These are phyloP conservation scores for Triplophysa dalaica DNA, from an alignment of 2,113 vertebrate species.

Conservation along the genomic window DNA sequence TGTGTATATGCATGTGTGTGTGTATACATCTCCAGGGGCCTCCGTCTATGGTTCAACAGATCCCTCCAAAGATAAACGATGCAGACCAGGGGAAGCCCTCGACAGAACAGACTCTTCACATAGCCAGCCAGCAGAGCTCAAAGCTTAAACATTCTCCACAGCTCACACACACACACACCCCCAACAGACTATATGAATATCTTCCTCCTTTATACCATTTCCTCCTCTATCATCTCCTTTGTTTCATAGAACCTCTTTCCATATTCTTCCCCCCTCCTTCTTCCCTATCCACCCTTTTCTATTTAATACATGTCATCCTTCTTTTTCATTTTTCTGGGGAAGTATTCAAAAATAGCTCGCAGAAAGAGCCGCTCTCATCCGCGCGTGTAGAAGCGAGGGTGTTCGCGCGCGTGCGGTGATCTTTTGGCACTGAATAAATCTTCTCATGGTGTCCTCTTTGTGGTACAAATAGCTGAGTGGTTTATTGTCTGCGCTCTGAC, in stretches of 20 bases:
- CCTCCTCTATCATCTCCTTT: constrained; percentile 24
- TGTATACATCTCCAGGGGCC: constrained; percentile 30
- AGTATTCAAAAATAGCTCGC: constrained; percentile 46
- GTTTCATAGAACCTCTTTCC: constrained; percentile 34
- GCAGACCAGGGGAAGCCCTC: constrained; percentile 41
- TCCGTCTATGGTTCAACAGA: constrained; percentile 49
- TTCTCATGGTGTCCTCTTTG: constrained; percentile 39
- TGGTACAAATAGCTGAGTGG: constrained; percentile 44
- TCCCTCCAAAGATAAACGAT: constrained; percentile 42
- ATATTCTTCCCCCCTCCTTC: constrained; percentile 34
- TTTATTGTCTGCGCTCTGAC: constrained; percentile 34
- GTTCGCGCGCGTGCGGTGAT: constrained; percentile 9
- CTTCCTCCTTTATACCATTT: constrained; percentile 22
- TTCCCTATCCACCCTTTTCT: constrained; percentile 23
- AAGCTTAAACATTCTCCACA: constrained; percentile 13
- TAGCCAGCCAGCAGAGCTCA: constrained; percentile 41
- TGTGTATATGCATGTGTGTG: constrained; percentile 15
- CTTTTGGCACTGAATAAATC: constrained; percentile 47
- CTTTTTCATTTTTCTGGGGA: constrained; percentile 47
- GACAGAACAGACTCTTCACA: constrained; percentile 44
- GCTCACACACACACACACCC: background rate
- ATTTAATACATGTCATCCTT: constrained; percentile 42
- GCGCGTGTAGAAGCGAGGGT: constrained; percentile 8
- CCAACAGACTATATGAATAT: constrained; percentile 23
- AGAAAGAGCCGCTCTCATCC: constrained; percentile 24